Evolutionary conservation across 92 coral and sea anemone genomes (phyloP).

Genomic region (Bergia sp.): DNA sequence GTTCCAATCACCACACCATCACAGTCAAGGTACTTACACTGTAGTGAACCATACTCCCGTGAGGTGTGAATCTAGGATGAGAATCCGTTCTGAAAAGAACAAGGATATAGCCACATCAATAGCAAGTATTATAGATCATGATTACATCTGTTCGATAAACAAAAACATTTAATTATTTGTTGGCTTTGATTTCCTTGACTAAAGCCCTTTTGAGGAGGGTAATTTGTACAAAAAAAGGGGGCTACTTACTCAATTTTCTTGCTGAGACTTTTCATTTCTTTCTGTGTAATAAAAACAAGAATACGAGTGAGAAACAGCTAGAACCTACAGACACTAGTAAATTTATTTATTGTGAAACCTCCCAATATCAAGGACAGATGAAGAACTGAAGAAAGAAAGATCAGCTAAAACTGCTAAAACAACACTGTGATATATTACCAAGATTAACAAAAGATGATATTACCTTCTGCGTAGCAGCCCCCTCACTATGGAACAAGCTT

Average conservation of each 20-base stretch:
- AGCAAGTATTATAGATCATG: neutral
- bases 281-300: conserved; percentile 50
- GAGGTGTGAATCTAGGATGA: neutral
- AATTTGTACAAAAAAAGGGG: neutral
- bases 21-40: conserved; percentile 1
- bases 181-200: neutral
- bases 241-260: conserved; percentile 87
- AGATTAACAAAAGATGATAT: no score
- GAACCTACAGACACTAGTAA: no score
- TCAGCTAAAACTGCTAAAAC: no score
- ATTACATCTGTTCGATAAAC: no score
- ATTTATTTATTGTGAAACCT: neutral
- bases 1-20: neutral
- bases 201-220: neutral
- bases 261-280: conserved; percentile 86
- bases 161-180: no score
- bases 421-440: no score
- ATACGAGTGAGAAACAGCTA: neutral
- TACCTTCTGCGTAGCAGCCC: no score
- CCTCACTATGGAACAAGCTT: no score
- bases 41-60: conserved; percentile 4
- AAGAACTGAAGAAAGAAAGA: no score
- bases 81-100: conserved; percentile 23
- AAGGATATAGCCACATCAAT: neutral
- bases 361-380: no score